Evolutionary conservation across 2,888 invertebrate genomes (phyloP), one percentile per base, ranked within the genome.

Genomic region (Sphecodes monilicornis): DNA sequence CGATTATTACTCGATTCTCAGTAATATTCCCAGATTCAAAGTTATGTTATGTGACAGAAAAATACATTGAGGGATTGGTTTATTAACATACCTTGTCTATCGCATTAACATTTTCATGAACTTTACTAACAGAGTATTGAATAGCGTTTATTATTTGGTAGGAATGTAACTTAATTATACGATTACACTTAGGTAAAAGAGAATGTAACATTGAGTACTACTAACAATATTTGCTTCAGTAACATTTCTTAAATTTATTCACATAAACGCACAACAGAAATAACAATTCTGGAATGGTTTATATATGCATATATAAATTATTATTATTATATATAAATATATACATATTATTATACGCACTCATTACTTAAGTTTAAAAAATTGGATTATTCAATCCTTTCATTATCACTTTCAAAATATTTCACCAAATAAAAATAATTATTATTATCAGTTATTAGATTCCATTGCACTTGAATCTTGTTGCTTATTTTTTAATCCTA

Each of bases 401-500:
- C 16, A 26, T 64, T n/a, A 29, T 46, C n/a, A 50, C 43, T 11
- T 66, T 75, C 22, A 74, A 36, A 66, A 26, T 43, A 50, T 66
- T 71, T 13, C 39, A 68, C 18, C 54, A 29, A 68, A 64, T n/a
- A 60, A 39, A 50, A 87, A 16, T 60, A 81, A 22, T 57, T 50
- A 46, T 54, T 39, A 46, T 18, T 83, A 46, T 26, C 43, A n/a
- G 3, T 39, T 68, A 18, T 79, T 10, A 36, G 57, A 36, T 29
- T 83, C 36, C 11, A 18, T 46, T 16, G 16, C 66, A 43, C 39
- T 74, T 4, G 32, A 36, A 29, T 60, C 73, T 39, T 86, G 72
- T 43, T 18, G 43, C 79, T 91, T 91, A 29, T 86, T 90, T 72
- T 92, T 92, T 32, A 93, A 84, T 86, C 90, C 92, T 78, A 93